These are phyloP conservation scores for Aporophyla lueneburgensis DNA, from an alignment of 2,888 invertebrate species.

Conservation along the genomic window DNA sequence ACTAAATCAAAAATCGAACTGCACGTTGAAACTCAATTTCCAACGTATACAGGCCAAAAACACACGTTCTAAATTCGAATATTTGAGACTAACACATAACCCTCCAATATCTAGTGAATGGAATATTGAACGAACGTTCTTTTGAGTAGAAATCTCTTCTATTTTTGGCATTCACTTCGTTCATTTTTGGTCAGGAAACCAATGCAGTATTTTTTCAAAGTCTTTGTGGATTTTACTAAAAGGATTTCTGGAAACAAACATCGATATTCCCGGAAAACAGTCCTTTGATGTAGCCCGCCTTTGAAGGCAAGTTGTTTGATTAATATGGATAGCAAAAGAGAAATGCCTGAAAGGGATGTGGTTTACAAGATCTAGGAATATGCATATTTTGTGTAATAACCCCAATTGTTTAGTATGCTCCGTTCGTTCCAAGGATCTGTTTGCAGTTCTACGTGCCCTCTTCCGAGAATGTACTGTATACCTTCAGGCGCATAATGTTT, in stretches of 20 bases:
- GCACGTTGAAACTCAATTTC: conserved; percentile 24
- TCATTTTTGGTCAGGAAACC: not conserved
- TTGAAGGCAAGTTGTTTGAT: not conserved
- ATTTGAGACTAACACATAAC: conserved; percentile 5
- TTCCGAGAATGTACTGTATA: not conserved
- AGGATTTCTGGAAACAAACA: not conserved
- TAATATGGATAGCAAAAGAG: not conserved
- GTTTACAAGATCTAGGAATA: not conserved
- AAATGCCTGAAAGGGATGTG: not conserved
- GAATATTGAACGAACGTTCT: conserved; percentile 15
- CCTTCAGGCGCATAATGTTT: too few relatives aligned
- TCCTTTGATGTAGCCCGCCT: not conserved
- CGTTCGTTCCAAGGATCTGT: not conserved
- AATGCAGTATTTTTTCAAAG: not conserved
- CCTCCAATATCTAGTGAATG: conserved; percentile 9
- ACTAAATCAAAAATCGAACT: conserved; percentile 34
- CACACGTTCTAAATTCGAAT: conserved; percentile 26
- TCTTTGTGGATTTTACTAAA: not conserved
- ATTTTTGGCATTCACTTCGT: not conserved
- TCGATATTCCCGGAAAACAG: not conserved
- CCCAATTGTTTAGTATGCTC: not conserved
- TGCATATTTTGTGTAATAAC: not conserved
- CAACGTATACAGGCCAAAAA: not conserved
- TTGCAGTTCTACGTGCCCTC: not conserved
- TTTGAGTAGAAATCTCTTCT: not conserved